Conservation (phyloP, 2,113 vertebrate genomes). For the Aspidoscelis tigris region DNA sequence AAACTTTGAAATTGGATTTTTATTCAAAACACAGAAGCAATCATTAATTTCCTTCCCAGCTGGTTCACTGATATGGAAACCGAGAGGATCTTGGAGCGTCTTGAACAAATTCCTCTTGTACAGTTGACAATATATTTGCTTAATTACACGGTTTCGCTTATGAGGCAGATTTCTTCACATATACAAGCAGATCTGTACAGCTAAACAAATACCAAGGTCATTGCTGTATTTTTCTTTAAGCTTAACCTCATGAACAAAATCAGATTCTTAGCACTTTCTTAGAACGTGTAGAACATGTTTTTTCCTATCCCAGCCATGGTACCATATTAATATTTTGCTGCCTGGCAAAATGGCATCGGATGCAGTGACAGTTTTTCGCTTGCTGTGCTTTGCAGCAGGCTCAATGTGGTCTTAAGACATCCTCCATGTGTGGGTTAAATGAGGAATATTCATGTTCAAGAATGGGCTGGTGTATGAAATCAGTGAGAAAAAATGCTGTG, state of each 20-base stretch:
- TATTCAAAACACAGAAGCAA: conserved; percentile 63
- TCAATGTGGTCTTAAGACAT: conserved; percentile 56
- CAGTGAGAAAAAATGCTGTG: conserved; percentile 64
- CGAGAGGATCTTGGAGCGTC: conserved; percentile 49
- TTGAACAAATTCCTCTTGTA: conserved; percentile 57
- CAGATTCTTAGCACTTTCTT: conserved; percentile 53
- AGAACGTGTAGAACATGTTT: conserved; percentile 47
- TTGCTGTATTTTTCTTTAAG: conserved; percentile 8
- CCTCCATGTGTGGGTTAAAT: conserved; percentile 47
- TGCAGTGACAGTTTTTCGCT: conserved; percentile 44
- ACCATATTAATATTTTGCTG: conserved; percentile 39
- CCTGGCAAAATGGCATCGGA: conserved; percentile 41
- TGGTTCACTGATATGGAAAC: conserved; percentile 42
- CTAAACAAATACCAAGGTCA: conserved; percentile 60
- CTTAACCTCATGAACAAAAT: conserved; percentile 58
- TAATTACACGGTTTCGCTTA: conserved; percentile 51
- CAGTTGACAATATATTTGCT: conserved; percentile 47
- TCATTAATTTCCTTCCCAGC: conserved; percentile 20
- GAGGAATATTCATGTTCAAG: conserved; percentile 57
- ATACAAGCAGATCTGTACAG: conserved; percentile 40
- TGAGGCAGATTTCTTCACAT: conserved; percentile 52
- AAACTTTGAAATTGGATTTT: conserved; percentile 62
- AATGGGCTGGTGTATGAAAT: conserved; percentile 58
- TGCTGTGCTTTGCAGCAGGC: conserved; percentile 19
- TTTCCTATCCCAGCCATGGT: conserved; percentile 34